Conservation (phyloP, 2,113 vertebrate species). For the Cepphus grylle region DNA sequence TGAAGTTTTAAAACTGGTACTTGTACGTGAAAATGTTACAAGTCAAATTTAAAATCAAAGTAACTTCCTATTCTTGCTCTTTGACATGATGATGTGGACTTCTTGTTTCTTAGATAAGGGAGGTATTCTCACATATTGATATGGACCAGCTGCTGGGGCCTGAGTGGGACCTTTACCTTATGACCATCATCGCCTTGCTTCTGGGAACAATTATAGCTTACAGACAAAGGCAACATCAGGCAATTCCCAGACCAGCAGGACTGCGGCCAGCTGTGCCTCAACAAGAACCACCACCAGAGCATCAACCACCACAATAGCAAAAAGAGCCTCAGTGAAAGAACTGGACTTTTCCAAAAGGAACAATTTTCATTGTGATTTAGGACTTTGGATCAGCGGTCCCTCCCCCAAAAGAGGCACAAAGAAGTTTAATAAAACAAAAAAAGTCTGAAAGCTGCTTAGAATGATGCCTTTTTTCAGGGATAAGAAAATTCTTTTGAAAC, state of each 20-base stretch:
- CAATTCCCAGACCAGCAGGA: slow-evolving; percentile 67
- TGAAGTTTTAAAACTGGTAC: background rate
- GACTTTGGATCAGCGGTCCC: slow-evolving; percentile 52
- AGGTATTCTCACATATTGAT: slow-evolving; percentile 86
- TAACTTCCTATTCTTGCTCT: background rate
- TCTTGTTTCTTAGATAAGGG: slow-evolving; percentile 79
- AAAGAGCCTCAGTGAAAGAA: slow-evolving; percentile 40
- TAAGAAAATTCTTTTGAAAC: slow-evolving; percentile 72
- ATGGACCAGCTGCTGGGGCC: slow-evolving; percentile 96
- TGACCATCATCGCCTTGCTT: slow-evolving; percentile 94
- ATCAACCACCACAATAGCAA: slow-evolving; percentile 70
- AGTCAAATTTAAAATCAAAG: background rate
- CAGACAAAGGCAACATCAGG: slow-evolving; percentile 93
- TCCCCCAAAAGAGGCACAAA: slow-evolving; percentile 62
- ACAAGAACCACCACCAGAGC: slow-evolving; percentile 72
- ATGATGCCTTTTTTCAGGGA: slow-evolving; percentile 82
- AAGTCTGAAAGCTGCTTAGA: slow-evolving; percentile 75
- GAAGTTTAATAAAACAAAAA: slow-evolving; percentile 39
- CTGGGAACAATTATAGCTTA: slow-evolving; percentile 96
- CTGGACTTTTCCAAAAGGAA: slow-evolving; percentile 56
- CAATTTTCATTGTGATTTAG: slow-evolving; percentile 50
- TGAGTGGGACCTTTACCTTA: slow-evolving; percentile 99
- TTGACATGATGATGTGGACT: background rate
- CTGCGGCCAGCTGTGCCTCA: slow-evolving; percentile 68
- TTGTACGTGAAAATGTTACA: background rate